phyloP scores from a whole-genome alignment of 1,140 invertebrate genomes.

The Saxidomus purpurata region DNA sequence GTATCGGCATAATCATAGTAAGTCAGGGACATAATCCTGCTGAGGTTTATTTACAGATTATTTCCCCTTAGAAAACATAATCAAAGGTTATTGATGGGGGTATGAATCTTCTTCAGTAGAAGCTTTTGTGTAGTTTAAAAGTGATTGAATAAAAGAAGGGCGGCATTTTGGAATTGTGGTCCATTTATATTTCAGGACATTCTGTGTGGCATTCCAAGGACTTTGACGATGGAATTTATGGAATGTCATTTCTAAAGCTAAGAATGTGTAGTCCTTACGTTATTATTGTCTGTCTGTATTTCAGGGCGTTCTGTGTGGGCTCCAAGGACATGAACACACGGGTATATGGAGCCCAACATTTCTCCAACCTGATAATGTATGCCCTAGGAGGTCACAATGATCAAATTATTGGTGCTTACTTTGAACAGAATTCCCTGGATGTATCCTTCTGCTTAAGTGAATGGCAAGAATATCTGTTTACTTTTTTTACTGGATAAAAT shows the following conservation, averaged over 20 bases:
- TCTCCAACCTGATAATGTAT: constrained; percentile 89
- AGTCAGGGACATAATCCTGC: too few relatives aligned
- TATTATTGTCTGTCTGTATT: constrained; percentile 55
- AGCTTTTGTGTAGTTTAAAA: too few relatives aligned
- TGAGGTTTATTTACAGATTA: not conserved
- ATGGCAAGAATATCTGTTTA: not conserved
- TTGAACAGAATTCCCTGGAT: constrained; percentile 95
- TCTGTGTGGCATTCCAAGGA: too few relatives aligned
- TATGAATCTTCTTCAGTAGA: too few relatives aligned
- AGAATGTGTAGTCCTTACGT: too few relatives aligned
- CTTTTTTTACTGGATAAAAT: not conserved
- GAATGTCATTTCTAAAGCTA: too few relatives aligned
- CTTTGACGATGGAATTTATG: too few relatives aligned
- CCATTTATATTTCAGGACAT: too few relatives aligned
- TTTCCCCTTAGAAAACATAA: not conserved
- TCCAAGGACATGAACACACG: constrained; percentile 95
- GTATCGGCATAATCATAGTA: too few relatives aligned
- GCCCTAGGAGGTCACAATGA: constrained; percentile 94
- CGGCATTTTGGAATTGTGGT: too few relatives aligned
- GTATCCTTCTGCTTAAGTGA: constrained; percentile 85
- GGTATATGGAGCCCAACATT: constrained; percentile 92
- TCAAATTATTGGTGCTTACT: constrained; percentile 93
- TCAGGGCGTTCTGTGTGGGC: constrained; percentile 92
- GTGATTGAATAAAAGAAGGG: too few relatives aligned
- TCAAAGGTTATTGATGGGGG: too few relatives aligned